Evolutionary conservation across 92 coral and sea anemone genomes (phyloP), one percentile per base, ranked within the genome.

Genomic region (Siderastrea siderea): DNA sequence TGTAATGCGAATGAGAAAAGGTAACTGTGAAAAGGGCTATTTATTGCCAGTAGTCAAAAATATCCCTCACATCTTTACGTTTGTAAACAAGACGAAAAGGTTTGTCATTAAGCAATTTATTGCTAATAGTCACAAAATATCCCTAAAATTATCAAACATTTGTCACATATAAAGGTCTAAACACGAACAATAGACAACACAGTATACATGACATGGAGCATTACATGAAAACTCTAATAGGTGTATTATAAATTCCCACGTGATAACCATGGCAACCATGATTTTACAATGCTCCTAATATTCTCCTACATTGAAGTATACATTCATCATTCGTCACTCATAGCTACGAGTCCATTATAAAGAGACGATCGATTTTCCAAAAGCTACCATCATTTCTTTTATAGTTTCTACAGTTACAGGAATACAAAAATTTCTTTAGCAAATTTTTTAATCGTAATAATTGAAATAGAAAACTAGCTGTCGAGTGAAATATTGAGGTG

Each of bases 401-500:
- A 19, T 10, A 26, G 50, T 60, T 51, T 49, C 80, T 71, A 84
- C 52, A 84, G 72, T 51, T 62, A 60, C 15, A 26, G 48, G 14
- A 74, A 70, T 82, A 82, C 54, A 82, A 84, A 83, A 72, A 52
- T 16, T 57, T 68, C 59, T 66, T 46, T 61, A 6, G 38, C 55
- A 63, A 61, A 73, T 70, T 15, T 72, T 47, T 72, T 57, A 73
- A 74, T 83, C 59, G 66, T 45, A 83, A 58, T 71, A 46, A 74
- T 74, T 74, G 62, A 8, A 71, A 71, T 83, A 84, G 80, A 84
- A 84, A 84, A 84, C 87, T 84, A 84, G 47, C 63, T 55, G 77
- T 47, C 68, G 59, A 78, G 3, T 47, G 16, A 9, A 44, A 26
- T 15, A 76, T 77, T 43, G 11, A 77, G 8, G 78, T 82, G 75